Evolutionary conservation across 2,888 invertebrate species (phyloP).

Genomic region (Hedychridium roseum): DNA sequence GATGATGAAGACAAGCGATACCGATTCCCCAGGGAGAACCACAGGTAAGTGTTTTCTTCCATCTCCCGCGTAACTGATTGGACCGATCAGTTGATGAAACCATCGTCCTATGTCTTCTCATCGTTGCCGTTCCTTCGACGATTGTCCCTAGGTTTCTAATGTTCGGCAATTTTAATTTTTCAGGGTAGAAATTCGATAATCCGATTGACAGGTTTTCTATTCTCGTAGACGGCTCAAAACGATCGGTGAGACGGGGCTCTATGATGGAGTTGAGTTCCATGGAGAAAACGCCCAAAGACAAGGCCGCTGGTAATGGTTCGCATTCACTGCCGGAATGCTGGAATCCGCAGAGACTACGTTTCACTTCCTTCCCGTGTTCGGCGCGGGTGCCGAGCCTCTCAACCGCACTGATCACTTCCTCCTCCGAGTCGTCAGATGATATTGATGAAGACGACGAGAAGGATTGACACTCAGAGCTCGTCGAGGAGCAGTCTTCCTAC

Average conservation of each 20-base stretch:
- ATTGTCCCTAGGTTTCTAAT: too few species aligned
- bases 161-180: too few species aligned
- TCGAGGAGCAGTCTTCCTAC: conserved; percentile 44
- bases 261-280: conserved; percentile 77
- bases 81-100: too few species aligned
- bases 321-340: conserved; percentile 56
- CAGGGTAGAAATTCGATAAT: background rate
- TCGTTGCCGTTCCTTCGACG: too few species aligned
- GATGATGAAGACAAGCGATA: conserved; percentile 64
- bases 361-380: conserved; percentile 55
- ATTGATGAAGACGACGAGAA: conserved; percentile 54
- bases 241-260: conserved; percentile 79
- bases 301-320: conserved; percentile 47
- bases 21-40: conserved; percentile 68
- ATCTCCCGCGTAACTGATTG: too few species aligned
- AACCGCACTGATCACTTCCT: conserved; percentile 73
- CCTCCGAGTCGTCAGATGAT: conserved; percentile 66
- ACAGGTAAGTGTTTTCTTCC: conserved; percentile 71
- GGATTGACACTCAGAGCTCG: conserved; percentile 52
- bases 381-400: conserved; percentile 70
- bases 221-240: conserved; percentile 57
- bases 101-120: too few species aligned
- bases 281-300: conserved; percentile 53
- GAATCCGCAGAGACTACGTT: conserved; percentile 51
- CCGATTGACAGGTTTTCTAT: background rate